A percentile compares a stretch with the other conserved stretches of the same genome.
phyloP scores from a whole-genome alignment of 2,113 vertebrate species.

The Oryzias melastigma region DNA sequence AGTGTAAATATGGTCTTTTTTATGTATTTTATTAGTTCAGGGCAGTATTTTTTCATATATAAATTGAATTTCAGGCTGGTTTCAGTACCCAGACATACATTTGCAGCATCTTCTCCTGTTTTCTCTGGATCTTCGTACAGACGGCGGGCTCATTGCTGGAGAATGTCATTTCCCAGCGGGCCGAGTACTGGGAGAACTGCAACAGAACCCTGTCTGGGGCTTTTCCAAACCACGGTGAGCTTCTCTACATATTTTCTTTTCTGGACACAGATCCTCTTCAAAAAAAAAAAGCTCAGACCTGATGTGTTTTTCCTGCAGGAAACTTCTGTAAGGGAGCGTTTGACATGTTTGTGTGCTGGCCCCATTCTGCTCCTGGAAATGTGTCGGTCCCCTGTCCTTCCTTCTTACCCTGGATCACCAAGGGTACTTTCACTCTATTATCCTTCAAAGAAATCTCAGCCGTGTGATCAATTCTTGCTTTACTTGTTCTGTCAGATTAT shows the following conservation, averaged over 20 bases:
- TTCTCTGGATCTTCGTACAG: slow-evolving; percentile 56
- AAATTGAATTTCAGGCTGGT: too few species aligned
- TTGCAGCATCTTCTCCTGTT: background rate
- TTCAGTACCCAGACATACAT: too few species aligned
- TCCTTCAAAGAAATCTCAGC: background rate
- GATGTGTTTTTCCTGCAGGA: slow-evolving; percentile 64
- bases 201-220: slow-evolving; percentile 73
- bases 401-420: slow-evolving; percentile 85
- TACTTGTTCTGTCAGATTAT: background rate
- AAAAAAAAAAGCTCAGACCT: too few species aligned
- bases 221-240: slow-evolving; percentile 73
- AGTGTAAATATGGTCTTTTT: too few species aligned
- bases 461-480: background rate
- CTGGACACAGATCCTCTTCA: too few species aligned
- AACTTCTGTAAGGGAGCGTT: slow-evolving; percentile 87
- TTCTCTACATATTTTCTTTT: background rate
- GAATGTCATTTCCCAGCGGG: slow-evolving; percentile 80
- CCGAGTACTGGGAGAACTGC: slow-evolving; percentile 85
- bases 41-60: too few species aligned
- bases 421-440: slow-evolving; percentile 71
- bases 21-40: too few species aligned
- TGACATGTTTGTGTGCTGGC: slow-evolving; percentile 90
- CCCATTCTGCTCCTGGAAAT: slow-evolving; percentile 87
- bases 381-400: slow-evolving; percentile 90
- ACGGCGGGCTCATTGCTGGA: slow-evolving; percentile 82